Conservation (phyloP, 2,797 vertebrate species). For the Sus cebifrons region DNA sequence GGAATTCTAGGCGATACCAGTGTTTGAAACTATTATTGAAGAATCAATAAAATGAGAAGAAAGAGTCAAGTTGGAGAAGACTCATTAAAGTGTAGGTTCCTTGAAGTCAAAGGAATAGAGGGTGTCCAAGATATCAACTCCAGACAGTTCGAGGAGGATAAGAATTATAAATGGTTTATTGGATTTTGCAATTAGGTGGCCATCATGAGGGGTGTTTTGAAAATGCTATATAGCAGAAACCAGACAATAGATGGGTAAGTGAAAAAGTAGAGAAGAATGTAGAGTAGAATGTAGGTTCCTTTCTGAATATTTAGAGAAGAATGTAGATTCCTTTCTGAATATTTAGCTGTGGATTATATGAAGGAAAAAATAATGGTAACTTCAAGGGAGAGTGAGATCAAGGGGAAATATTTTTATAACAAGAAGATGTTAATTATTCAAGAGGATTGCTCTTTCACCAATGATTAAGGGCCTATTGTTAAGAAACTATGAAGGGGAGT, state of each 20-base stretch:
- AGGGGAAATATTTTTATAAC: background rate
- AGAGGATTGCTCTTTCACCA: background rate
- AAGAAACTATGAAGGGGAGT: background rate
- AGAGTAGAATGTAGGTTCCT: background rate
- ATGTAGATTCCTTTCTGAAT: background rate
- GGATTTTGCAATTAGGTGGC: background rate
- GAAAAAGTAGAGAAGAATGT: background rate
- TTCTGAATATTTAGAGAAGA: background rate
- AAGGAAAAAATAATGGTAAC: background rate
- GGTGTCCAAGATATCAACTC: background rate
- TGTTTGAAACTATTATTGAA: background rate
- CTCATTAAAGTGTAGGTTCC: background rate
- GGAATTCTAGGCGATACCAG: background rate
- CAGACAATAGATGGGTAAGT: background rate
- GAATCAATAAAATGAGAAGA: constrained; percentile 11
- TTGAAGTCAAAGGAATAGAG: background rate
- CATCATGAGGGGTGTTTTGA: background rate
- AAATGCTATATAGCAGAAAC: background rate
- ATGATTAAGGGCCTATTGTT: background rate
- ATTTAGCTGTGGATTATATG: background rate
- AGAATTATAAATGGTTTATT: background rate
- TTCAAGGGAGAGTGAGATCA: background rate
- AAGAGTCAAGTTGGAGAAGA: background rate
- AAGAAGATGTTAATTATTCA: background rate
- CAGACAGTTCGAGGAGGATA: background rate